These are phyloP conservation scores for Aphaenogaster rudis DNA, from an alignment of 1,140 invertebrate genomes.

Conservation along the genomic window DNA sequence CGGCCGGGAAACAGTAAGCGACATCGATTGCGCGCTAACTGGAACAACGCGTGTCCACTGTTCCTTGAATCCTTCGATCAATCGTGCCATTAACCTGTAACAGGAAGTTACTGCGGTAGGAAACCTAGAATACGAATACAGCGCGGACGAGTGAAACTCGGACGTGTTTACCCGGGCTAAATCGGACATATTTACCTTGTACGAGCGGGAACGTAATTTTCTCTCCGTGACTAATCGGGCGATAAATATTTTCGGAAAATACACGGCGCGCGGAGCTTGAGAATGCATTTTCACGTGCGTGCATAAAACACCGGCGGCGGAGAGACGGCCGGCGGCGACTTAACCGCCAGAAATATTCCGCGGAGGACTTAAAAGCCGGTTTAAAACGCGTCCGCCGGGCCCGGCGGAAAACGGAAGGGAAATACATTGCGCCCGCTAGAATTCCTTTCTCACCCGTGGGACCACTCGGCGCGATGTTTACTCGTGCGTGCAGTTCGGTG, in stretches of 20 bases:
- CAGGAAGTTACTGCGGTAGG: slow-evolving; percentile 19
- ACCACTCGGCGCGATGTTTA: slow-evolving; percentile 74
- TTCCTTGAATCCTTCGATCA: slow-evolving; percentile 56
- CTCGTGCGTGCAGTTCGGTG: slow-evolving; percentile 67
- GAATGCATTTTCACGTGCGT: slow-evolving; percentile 35
- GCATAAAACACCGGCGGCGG: slow-evolving; percentile 28
- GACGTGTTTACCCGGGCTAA: not conserved
- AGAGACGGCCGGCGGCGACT: not conserved
- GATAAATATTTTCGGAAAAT: slow-evolving; percentile 55
- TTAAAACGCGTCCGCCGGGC: slow-evolving; percentile 34
- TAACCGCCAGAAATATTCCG: slow-evolving; percentile 60
- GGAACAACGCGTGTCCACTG: slow-evolving; percentile 29
- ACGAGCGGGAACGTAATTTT: slow-evolving; percentile 40
- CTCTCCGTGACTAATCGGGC: slow-evolving; percentile 47
- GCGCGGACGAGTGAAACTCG: not conserved
- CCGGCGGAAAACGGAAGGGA: slow-evolving; percentile 12
- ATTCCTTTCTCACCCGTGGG: slow-evolving; percentile 68
- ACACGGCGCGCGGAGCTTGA: slow-evolving; percentile 14
- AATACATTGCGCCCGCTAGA: slow-evolving; percentile 61
- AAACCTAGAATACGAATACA: not conserved
- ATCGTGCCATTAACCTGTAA: slow-evolving; percentile 56
- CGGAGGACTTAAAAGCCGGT: slow-evolving; percentile 50
- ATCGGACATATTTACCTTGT: slow-evolving; percentile 31
- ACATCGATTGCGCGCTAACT: slow-evolving; percentile 43
- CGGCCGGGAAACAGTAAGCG: slow-evolving; percentile 3